Percentiles rank a stretch among this genome's conserved stretches.
Evolutionary conservation across 2,888 invertebrate genomes (phyloP).

Genomic region (Drosophila putrida): DNA sequence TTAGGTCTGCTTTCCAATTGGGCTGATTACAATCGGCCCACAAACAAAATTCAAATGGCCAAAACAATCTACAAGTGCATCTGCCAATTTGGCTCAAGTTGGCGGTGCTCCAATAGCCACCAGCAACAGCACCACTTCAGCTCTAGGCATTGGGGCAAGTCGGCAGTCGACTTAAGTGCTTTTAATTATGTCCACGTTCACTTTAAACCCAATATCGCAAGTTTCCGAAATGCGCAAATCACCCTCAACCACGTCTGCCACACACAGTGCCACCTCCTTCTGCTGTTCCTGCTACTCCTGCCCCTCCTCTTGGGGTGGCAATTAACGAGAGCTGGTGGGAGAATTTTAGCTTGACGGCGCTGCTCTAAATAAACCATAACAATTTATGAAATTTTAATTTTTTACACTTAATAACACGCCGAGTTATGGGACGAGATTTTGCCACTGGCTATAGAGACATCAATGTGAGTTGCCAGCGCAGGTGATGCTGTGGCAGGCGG

Average conservation of each 20-base stretch:
- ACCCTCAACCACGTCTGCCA: conserved; percentile 27
- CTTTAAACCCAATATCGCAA: conserved; percentile 74
- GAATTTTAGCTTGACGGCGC: conserved; percentile 22
- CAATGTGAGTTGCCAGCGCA: conserved; percentile 70
- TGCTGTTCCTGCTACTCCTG: background rate
- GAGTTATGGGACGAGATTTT: conserved; percentile 60
- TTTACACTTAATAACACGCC: conserved; percentile 77
- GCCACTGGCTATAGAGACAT: conserved; percentile 65
- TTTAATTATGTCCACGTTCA: conserved; percentile 81
- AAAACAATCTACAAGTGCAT: conserved; percentile 47
- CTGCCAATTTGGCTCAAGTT: conserved; percentile 56
- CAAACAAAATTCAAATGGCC: conserved; percentile 34
- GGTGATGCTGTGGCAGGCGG: conserved; percentile 53
- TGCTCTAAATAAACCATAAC: conserved; percentile 78
- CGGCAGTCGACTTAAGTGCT: conserved; percentile 70
- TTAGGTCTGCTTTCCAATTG: conserved; percentile 35
- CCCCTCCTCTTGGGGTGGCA: conserved; percentile 30
- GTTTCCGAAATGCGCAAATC: conserved; percentile 75
- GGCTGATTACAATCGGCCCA: conserved; percentile 38
- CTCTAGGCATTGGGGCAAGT: conserved; percentile 7
- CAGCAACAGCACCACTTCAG: background rate
- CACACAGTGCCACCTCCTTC: conserved; percentile 14
- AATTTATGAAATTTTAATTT: conserved; percentile 80
- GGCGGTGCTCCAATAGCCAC: conserved; percentile 54
- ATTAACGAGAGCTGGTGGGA: conserved; percentile 42